These are phyloP conservation scores for Xyliphius kryptos DNA, from an alignment of 2,113 vertebrate genomes.

Conservation along the genomic window DNA sequence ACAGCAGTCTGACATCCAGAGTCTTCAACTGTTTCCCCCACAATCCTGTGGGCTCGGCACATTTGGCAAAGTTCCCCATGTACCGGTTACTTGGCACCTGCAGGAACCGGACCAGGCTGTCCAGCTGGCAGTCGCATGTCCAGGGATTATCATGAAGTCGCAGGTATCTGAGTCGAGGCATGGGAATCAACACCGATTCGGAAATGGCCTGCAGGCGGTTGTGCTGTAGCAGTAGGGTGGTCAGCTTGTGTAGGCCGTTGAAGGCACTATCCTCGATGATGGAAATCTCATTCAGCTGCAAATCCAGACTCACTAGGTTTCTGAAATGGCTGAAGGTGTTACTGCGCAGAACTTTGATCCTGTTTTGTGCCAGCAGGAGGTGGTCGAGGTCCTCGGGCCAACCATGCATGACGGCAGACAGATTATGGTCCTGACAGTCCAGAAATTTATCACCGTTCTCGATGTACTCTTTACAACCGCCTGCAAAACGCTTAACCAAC, in stretches of 20 bases:
- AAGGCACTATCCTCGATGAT: conserved; percentile 81
- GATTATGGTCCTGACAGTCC: conserved; percentile 84
- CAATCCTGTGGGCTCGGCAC: conserved; percentile 65
- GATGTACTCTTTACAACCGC: conserved; percentile 75
- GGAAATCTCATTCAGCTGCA: conserved; percentile 87
- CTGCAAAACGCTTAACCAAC: conserved; percentile 70
- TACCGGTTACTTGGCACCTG: conserved; percentile 87
- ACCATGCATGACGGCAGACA: conserved; percentile 69
- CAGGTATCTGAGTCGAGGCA: conserved; percentile 77
- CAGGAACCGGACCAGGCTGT: conserved; percentile 79
- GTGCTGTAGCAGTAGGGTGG: conserved; percentile 88
- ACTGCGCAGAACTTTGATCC: conserved; percentile 75
- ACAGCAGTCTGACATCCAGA: conserved; percentile 70
- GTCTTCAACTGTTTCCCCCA: conserved; percentile 77
- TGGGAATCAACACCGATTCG: conserved; percentile 81
- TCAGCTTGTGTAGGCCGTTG: conserved; percentile 78
- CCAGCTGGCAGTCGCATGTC: conserved; percentile 79
- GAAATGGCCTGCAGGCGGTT: conserved; percentile 75
- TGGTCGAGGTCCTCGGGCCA: conserved; percentile 88
- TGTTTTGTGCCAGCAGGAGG: conserved; percentile 85
- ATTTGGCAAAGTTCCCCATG: conserved; percentile 87
- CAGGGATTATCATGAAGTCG: conserved; percentile 94
- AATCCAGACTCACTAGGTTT: conserved; percentile 81
- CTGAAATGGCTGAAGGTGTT: conserved; percentile 82
- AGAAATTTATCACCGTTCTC: conserved; percentile 84